phyloP scores from a whole-genome alignment of 2,888 invertebrate genomes.

The Clanis bilineata region DNA sequence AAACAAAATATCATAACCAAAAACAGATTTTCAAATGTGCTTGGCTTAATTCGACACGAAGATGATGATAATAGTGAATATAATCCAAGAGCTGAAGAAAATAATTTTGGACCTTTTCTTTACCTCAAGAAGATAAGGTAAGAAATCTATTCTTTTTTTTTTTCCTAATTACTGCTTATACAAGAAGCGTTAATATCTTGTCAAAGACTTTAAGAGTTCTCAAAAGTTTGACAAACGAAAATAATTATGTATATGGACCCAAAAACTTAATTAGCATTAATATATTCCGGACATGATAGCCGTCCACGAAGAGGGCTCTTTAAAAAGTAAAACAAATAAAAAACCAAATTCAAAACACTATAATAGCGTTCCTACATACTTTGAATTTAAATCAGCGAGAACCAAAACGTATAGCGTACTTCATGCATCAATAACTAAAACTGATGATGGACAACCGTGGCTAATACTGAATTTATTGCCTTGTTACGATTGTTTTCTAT shows the following conservation, averaged over 20 bases:
- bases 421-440: constrained; percentile 43
- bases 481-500: constrained; percentile 67
- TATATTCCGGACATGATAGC: constrained; percentile 65
- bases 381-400: constrained; percentile 70
- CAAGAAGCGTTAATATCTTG: constrained; percentile 38
- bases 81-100: no score
- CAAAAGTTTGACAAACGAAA: constrained; percentile 36
- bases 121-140: no score
- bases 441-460: constrained; percentile 58
- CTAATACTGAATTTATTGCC: constrained; percentile 64
- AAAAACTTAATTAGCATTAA: constrained; percentile 65
- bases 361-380: constrained; percentile 56
- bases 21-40: no score
- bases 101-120: no score
- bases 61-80: no score
- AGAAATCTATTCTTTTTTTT: constrained; percentile 5
- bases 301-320: constrained; percentile 47
- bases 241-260: constrained; percentile 48
- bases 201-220: constrained; percentile 38
- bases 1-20: no score
- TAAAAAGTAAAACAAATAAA: constrained; percentile 47
- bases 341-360: constrained; percentile 47
- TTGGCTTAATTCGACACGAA: no score
- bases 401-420: constrained; percentile 39
- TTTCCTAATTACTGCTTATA: constrained; percentile 20